phyloP scores from a whole-genome alignment of 2,888 invertebrate genomes.

The Eupithecia subfuscata region DNA sequence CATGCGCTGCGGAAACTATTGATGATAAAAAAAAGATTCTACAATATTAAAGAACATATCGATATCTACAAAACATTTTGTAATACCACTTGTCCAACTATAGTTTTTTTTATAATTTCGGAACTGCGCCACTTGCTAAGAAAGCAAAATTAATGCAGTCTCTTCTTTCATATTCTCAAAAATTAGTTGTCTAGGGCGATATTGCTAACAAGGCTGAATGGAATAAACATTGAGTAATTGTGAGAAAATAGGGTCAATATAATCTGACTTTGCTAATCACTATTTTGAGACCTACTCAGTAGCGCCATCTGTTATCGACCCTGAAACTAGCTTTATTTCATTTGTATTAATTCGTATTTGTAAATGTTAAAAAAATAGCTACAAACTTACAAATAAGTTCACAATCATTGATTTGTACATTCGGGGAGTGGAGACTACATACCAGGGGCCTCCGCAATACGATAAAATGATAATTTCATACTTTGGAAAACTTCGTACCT shows the following conservation, averaged over 20 bases:
- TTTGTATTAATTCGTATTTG: constrained; percentile 33
- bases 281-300: not conserved
- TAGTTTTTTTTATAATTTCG: too few relatives aligned
- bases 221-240: not conserved
- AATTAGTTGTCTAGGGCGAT: not conserved
- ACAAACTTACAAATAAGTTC: constrained; percentile 41
- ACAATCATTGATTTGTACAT: constrained; percentile 47
- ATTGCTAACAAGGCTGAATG: not conserved
- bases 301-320: not conserved
- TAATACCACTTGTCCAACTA: too few relatives aligned
- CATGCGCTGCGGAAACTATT: too few relatives aligned
- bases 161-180: too few relatives aligned
- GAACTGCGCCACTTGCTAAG: too few relatives aligned
- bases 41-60: too few relatives aligned
- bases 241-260: not conserved
- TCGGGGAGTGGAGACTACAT: constrained; percentile 35
- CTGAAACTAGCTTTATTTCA: not conserved
- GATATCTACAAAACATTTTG: not conserved
- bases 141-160: too few relatives aligned
- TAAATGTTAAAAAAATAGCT: constrained; percentile 45
- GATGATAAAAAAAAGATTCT: too few relatives aligned
- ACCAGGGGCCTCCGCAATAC: constrained; percentile 1
- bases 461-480: not conserved
- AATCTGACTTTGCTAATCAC: not conserved
- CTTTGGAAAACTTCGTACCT: too few relatives aligned